Conservation (phyloP, 2,113 vertebrate genomes). For the Platysteira castanea region DNA sequence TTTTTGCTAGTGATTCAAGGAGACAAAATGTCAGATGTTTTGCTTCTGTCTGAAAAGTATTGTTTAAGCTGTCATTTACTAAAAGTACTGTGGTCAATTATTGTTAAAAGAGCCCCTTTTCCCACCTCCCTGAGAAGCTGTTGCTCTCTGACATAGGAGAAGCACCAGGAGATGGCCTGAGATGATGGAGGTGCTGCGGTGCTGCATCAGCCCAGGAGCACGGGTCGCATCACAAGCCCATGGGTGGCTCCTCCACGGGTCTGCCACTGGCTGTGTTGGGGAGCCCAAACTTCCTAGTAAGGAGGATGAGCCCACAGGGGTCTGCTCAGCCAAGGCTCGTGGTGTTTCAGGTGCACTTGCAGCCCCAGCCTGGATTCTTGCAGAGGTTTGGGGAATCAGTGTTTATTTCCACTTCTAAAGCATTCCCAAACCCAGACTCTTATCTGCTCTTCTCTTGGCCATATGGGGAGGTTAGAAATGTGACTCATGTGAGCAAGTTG, state of each 20-base stretch:
- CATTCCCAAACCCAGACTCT: background rate
- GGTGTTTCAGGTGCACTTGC: background rate
- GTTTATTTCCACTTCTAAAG: background rate
- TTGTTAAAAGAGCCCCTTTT: background rate
- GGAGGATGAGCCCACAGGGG: fast-evolving
- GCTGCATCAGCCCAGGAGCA: background rate
- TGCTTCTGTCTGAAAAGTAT: background rate
- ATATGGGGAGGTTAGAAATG: background rate
- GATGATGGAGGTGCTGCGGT: background rate
- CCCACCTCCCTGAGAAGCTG: background rate
- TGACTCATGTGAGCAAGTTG: fast-evolving
- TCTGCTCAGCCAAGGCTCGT: background rate
- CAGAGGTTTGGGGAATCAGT: background rate
- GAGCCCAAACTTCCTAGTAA: background rate
- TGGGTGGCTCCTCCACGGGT: fast-evolving
- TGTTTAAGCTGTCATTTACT: background rate
- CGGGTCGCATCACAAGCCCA: fast-evolving
- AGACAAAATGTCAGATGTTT: background rate
- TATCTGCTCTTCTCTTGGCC: background rate
- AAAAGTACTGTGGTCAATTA: background rate
- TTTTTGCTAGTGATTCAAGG: background rate
- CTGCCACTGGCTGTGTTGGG: background rate
- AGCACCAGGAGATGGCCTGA: background rate
- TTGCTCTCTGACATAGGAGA: background rate
- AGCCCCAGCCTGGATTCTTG: background rate